phyloP scores from a whole-genome alignment of 2,113 vertebrate genomes.

The Psittacus erithacus region DNA sequence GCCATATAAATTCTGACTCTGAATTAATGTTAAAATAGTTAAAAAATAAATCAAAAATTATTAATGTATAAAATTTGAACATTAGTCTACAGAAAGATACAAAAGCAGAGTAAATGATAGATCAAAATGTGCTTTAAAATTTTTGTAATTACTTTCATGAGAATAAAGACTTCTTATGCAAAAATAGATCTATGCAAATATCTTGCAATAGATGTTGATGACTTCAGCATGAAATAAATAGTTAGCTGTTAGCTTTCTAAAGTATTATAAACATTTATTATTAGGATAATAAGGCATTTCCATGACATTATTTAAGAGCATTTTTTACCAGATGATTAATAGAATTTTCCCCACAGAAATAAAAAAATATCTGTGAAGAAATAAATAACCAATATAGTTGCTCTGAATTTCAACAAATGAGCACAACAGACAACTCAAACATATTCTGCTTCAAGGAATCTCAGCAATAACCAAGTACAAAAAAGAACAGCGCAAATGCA shows the following conservation, averaged over 20 bases:
- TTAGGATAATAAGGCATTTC: not conserved
- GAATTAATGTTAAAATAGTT: not conserved
- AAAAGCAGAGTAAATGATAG: not conserved
- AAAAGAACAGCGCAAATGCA: not conserved
- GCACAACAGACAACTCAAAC: not conserved
- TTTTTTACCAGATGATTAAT: not conserved
- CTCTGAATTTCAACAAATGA: not conserved
- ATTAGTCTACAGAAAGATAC: not conserved
- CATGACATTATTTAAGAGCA: not conserved
- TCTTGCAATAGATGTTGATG: not conserved
- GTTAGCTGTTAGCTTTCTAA: not conserved
- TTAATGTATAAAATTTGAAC: not conserved
- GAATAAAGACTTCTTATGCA: not conserved
- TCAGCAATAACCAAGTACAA: not conserved
- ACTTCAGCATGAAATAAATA: not conserved
- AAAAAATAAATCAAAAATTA: not conserved
- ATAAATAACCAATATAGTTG: not conserved
- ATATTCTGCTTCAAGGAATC: not conserved
- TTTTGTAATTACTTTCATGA: not conserved
- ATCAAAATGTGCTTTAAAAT: not conserved
- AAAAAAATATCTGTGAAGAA: not conserved
- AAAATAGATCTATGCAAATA: not conserved
- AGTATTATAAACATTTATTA: not conserved
- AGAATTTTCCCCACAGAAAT: not conserved
- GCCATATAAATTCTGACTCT: not conserved